phyloP scores from a whole-genome alignment of 2,888 invertebrate species.

The Eilema griseolum region DNA sequence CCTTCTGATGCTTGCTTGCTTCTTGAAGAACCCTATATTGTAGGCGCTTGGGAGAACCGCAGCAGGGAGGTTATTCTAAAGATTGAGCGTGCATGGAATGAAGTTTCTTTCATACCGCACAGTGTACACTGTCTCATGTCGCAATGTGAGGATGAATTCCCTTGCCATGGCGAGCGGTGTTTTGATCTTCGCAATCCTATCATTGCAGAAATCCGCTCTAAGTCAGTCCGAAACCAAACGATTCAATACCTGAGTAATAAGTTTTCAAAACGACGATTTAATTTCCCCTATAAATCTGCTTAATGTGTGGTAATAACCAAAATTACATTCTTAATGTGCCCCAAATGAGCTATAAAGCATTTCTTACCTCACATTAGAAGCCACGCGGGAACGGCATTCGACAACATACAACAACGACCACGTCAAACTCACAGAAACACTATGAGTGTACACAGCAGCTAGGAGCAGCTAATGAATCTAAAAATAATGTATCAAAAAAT shows the following conservation, averaged over 20 bases:
- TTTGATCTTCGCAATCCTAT: too few relatives aligned
- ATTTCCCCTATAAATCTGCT: neutral
- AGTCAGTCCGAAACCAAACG: neutral
- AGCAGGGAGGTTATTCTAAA: too few relatives aligned
- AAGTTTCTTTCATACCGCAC: too few relatives aligned
- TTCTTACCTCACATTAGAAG: conserved; percentile 7
- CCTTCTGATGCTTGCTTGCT: too few relatives aligned
- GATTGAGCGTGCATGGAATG: too few relatives aligned
- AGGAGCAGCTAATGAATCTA: conserved; percentile 16
- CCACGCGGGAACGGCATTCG: neutral
- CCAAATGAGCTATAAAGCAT: neutral
- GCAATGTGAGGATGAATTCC: too few relatives aligned
- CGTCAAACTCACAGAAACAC: neutral
- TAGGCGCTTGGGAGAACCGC: too few relatives aligned
- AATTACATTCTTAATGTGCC: neutral
- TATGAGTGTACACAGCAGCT: neutral
- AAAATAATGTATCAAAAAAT: conserved; percentile 1
- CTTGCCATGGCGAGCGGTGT: too few relatives aligned
- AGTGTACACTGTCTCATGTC: too few relatives aligned
- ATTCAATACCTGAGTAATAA: neutral
- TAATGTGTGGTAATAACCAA: neutral
- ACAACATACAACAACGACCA: conserved; percentile 6
- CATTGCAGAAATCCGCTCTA: neutral
- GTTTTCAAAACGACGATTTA: too few relatives aligned
- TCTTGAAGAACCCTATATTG: too few relatives aligned